Conservation (phyloP, 2,797 vertebrate genomes). For the Novumbra hubbsi region DNA sequence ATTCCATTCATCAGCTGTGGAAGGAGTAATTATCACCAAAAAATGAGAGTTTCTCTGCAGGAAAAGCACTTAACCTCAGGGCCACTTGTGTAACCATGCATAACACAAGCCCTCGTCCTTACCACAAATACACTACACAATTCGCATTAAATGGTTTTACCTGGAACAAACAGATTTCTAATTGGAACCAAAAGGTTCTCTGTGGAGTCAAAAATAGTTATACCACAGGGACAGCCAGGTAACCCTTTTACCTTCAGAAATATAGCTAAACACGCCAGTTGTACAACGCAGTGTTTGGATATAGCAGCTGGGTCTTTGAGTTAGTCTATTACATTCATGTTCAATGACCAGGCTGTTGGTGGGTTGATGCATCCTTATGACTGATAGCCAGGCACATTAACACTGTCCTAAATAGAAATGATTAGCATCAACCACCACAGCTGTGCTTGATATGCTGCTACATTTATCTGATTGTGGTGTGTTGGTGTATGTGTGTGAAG, state of each 20-base stretch:
- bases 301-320: background rate
- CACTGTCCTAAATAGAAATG: background rate
- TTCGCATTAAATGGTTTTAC: too few species aligned
- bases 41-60: background rate
- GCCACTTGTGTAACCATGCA: background rate
- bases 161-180: too few species aligned
- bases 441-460: background rate
- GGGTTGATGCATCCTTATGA: background rate
- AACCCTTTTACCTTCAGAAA: too few species aligned
- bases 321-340: background rate
- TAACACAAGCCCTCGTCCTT: background rate
- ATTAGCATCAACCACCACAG: background rate
- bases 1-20: background rate
- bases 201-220: too few species aligned
- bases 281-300: background rate
- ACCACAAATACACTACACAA: background rate
- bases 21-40: background rate
- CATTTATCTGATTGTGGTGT: background rate
- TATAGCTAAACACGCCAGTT: background rate
- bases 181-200: too few species aligned
- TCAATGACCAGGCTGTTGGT: background rate
- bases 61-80: constrained; percentile 9
- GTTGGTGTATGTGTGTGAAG: background rate
- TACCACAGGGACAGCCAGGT: too few species aligned
- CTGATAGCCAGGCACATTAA: background rate